Evolutionary conservation across 1,140 invertebrate species (phyloP).

Genomic region (Nasonia longicornis): DNA sequence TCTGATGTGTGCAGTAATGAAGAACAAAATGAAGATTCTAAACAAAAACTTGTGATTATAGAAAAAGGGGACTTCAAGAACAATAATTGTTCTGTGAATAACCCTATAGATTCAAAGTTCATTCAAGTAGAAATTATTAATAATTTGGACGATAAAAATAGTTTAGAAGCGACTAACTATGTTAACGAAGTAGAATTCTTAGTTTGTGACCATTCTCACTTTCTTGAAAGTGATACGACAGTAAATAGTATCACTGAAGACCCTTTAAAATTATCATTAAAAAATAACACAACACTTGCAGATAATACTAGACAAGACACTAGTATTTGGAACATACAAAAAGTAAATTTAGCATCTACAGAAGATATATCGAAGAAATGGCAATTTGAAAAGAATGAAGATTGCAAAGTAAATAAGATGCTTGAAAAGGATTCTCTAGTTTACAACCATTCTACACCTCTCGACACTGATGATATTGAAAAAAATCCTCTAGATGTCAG

Average conservation of each 20-base stretch:
- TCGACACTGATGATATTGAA: not conserved
- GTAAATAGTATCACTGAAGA: not conserved
- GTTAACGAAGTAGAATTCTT: constrained; percentile 31
- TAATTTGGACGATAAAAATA: not conserved
- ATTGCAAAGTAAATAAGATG: not conserved
- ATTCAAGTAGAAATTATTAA: constrained; percentile 7
- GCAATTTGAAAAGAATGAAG: not conserved
- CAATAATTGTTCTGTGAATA: not conserved
- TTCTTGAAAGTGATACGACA: not conserved
- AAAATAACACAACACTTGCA: not conserved
- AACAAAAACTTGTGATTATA: not conserved
- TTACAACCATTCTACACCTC: not conserved
- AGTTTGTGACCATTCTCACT: not conserved
- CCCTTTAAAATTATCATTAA: not conserved
- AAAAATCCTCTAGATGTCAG: constrained; percentile 22
- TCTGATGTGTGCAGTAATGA: not conserved
- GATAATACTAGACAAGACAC: not conserved
- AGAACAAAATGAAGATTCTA: not conserved
- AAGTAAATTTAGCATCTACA: not conserved
- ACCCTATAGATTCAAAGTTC: not conserved
- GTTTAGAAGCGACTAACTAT: constrained; percentile 16
- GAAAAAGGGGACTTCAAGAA: not conserved
- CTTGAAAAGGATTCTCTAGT: not conserved
- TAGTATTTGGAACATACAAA: not conserved
- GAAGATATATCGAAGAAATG: not conserved